Conservation (phyloP, 1,140 invertebrate genomes). For the Ostrea edulis region DNA sequence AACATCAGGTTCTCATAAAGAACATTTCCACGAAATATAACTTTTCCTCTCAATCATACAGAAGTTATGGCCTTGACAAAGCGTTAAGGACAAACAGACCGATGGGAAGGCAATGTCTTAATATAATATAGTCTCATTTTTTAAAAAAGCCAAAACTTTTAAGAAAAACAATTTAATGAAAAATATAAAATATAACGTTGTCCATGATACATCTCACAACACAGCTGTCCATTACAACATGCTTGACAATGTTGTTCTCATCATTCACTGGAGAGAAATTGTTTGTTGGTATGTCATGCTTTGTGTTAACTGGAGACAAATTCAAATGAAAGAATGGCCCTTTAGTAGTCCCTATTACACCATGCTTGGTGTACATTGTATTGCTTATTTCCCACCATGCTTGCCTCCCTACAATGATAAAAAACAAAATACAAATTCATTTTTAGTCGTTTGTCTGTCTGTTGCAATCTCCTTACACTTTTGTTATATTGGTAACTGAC, state of each 20-base stretch:
- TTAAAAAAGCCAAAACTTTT: not conserved
- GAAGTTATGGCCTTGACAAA: too few relatives aligned
- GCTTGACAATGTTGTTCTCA: not conserved
- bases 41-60: too few relatives aligned
- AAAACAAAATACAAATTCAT: not conserved
- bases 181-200: constrained; percentile 27
- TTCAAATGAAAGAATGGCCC: too few relatives aligned
- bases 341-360: not conserved
- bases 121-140: too few relatives aligned
- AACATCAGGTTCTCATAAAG: too few relatives aligned
- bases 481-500: not conserved
- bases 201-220: constrained; percentile 20
- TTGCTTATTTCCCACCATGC: constrained; percentile 39
- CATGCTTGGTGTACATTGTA: not conserved
- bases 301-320: too few relatives aligned
- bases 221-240: not conserved
- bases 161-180: constrained; percentile 29
- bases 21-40: too few relatives aligned
- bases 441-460: too few relatives aligned
- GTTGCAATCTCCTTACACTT: not conserved
- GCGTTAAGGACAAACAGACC: too few relatives aligned
- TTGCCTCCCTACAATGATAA: constrained; percentile 48
- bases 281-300: too few relatives aligned
- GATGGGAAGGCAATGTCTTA: too few relatives aligned
- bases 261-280: too few relatives aligned